phyloP scores from a whole-genome alignment of 2,888 invertebrate genomes.

The Ellobium chinense region DNA sequence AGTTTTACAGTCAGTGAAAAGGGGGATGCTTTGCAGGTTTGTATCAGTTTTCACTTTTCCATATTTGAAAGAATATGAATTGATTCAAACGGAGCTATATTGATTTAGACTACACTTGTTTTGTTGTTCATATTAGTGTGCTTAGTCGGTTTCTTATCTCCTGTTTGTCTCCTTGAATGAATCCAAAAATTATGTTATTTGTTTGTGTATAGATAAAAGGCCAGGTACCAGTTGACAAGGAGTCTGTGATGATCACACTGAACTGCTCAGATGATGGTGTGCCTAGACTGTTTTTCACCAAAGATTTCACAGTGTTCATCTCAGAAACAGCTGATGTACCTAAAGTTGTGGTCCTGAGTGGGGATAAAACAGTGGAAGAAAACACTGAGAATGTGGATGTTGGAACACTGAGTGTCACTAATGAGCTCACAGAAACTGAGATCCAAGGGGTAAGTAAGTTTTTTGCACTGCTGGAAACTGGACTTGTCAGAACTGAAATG shows the following conservation, averaged over 20 bases:
- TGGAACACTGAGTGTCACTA: slow-evolving; percentile 55
- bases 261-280: slow-evolving; percentile 57
- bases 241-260: slow-evolving; percentile 46
- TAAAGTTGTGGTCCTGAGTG: slow-evolving; percentile 52
- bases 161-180: too few species aligned
- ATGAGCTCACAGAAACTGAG: slow-evolving; percentile 51
- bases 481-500: too few species aligned
- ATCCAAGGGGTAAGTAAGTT: slow-evolving; percentile 50
- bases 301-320: slow-evolving; percentile 49
- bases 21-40: slow-evolving; percentile 45
- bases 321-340: slow-evolving; percentile 57
- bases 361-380: slow-evolving; percentile 48
- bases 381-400: slow-evolving; percentile 48
- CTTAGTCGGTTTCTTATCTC: too few species aligned
- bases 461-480: too few species aligned
- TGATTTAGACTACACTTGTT: too few species aligned
- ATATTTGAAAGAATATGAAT: too few species aligned
- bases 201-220: slow-evolving; percentile 48
- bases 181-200: too few species aligned
- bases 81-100: too few species aligned
- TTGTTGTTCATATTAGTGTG: too few species aligned
- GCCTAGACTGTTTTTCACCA: slow-evolving; percentile 46
- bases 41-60: too few species aligned
- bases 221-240: slow-evolving; percentile 51
- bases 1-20: slow-evolving; percentile 43